Evolutionary conservation across 2,797 vertebrate species (phyloP).

Genomic region (Thalassophryne amazonica): DNA sequence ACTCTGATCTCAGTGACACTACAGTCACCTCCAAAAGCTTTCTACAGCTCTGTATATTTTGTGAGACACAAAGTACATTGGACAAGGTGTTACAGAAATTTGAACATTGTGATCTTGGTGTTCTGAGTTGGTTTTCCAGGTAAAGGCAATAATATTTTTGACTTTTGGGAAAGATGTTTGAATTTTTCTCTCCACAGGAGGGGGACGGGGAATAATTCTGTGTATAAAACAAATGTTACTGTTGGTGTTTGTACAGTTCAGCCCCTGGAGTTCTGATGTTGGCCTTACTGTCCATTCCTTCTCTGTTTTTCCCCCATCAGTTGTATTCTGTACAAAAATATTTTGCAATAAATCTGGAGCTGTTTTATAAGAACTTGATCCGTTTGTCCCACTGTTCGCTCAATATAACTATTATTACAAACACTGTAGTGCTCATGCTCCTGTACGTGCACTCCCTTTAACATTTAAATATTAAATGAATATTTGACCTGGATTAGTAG

Average conservation of each 20-base stretch:
- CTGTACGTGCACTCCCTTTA: no score
- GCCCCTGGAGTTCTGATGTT: constrained; percentile 77
- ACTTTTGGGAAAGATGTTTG: constrained; percentile 39
- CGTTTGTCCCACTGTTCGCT: no score
- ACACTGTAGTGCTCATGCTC: background rate
- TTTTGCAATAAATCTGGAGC: constrained; percentile 87
- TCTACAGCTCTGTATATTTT: constrained; percentile 63
- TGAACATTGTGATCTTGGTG: constrained; percentile 42
- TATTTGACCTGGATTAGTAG: no score
- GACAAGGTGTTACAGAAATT: constrained; percentile 51
- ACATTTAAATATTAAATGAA: no score
- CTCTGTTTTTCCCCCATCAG: constrained; percentile 74
- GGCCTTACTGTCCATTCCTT: constrained; percentile 83
- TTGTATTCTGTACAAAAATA: constrained; percentile 84
- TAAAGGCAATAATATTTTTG: constrained; percentile 62
- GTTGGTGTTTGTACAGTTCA: constrained; percentile 79
- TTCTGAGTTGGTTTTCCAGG: constrained; percentile 50
- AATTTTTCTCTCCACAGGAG: constrained; percentile 36
- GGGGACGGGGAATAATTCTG: constrained; percentile 36
- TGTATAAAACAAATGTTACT: constrained; percentile 68
- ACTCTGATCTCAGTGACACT: constrained; percentile 14
- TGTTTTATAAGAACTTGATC: constrained; percentile 74
- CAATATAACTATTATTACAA: no score
- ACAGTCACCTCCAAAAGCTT: constrained; percentile 47
- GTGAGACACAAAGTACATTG: constrained; percentile 40